Evolutionary conservation across 2,888 invertebrate genomes (phyloP), one percentile per base, ranked within the genome.

Genomic region (Caenorhabditis imperialis): DNA sequence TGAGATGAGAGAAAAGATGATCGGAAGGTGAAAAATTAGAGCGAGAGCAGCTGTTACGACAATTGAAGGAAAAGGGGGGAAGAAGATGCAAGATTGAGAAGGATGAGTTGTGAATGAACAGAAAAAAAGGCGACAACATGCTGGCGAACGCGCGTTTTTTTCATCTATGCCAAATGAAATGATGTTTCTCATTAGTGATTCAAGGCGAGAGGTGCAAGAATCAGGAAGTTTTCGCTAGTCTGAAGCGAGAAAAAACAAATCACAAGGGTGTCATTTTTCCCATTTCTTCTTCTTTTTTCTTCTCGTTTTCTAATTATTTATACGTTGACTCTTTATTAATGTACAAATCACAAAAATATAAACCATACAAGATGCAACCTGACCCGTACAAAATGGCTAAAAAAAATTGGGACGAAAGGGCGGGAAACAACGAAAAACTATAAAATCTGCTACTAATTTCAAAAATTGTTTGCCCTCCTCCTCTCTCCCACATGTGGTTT

Each of bases 11-110:
- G 53, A 60, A 20, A 58, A 62, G 50, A 60, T 25, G 60, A 69
- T 69, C 60, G 53, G 40, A 30, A 69, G 53, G 69, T 69, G 69
- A 69, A 69, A 60, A 69, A 69, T 69, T 69, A 69, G 60, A 69
- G 48, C 48, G 38, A 40, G 40, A 60, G 69, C 69, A 69, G 69
- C 69, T 69, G 69, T 47, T 69, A 53, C 53, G 60, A 47, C 60
- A 69, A 69, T 69, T 60, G 47, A n/a, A n/a, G n/a, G 47, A 58
- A 69, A 33, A 18, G 16, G 53, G 47, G 45, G 12, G 33, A n/a
- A 27, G 33, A 25, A 4, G 50, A 10, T 27, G 40, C 12, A 50
- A 67, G 30, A 57, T 30, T 10, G 16, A 47, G 48, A 48, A 23
- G 30, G 51, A 12, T n/a, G 45, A 57, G 57, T 57, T 65, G 10